Evolutionary conservation across 1,140 invertebrate genomes (phyloP), one percentile per base, ranked within the genome.

Genomic region (Drosophila ananassae): DNA sequence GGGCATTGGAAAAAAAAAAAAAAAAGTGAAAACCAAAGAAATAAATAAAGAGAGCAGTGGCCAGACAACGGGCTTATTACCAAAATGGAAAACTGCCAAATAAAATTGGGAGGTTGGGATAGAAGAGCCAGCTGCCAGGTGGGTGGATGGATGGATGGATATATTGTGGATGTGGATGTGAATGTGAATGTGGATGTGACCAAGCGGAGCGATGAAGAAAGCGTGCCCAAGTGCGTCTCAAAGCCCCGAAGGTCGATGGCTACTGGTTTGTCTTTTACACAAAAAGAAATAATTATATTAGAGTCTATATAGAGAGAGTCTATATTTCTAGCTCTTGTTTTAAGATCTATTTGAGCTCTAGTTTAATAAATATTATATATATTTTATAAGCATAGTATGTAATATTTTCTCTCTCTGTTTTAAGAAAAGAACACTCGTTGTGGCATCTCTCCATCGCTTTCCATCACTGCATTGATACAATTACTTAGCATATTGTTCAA

Each of bases 131-230:
- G 50, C 30, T 72, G 32, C n/a, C 24, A 47, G 46, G 58, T 56
- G 52, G 59, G 71, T 62, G 39, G 60, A 47, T 32, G 17, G 53
- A 51, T 52, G 54, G 52, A 2, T 2, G n/a, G 37, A 37, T 32
- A 12, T 17, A 17, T 17, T 17, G 17, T 17, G 17, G 17, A 17
- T 17, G 17, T 17, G 17, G 17, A 17, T 17, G 17, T 17, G 17
- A 17, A 17, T 17, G 17, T 17, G 17, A 17, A 17, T 17, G 17
- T 17, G 62, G 58, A 80, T 84, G 77, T 85, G 81, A 77, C 77
- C 73, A 87, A 85, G 82, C 81, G 77, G 63, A 85, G 77, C 77
- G 68, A 85, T 64, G 78, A 87, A 85, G 82, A 85, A 85, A 85
- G 83, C 83, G 82, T 85, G 82, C 74, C 79, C 76, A 75, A 69